These are phyloP conservation scores for Muscina levida DNA, from an alignment of 2,888 invertebrate species.

Conservation along the genomic window DNA sequence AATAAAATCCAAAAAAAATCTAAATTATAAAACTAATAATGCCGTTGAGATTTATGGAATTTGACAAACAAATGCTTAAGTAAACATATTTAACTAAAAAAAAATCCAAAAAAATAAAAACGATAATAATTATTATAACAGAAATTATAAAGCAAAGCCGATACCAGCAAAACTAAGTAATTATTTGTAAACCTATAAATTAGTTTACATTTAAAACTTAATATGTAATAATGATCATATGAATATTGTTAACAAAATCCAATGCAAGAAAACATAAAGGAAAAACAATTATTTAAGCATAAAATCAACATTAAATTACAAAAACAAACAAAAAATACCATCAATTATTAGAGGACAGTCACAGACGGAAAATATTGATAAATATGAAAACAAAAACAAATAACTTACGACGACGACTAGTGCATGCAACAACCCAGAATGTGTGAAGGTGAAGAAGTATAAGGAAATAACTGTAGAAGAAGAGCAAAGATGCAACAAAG, in stretches of 20 bases:
- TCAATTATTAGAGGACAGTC: constrained; percentile 34
- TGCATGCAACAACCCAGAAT: constrained; percentile 67
- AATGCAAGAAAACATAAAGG: constrained; percentile 32
- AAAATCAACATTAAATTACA: background rate
- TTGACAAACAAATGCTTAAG: constrained; percentile 29
- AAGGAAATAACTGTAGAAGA: constrained; percentile 38
- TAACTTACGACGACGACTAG: constrained; percentile 54
- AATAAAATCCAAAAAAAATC: constrained; percentile 11
- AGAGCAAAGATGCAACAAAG: background rate
- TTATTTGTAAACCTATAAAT: constrained; percentile 54
- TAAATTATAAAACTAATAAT: constrained; percentile 23
- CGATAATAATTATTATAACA: constrained; percentile 50
- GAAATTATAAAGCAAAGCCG: constrained; percentile 30
- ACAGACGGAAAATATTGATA: constrained; percentile 44
- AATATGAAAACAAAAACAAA: constrained; percentile 36
- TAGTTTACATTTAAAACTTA: constrained; percentile 49
- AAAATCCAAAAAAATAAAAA: constrained; percentile 38
- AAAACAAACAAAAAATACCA: constrained; percentile 48
- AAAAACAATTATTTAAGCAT: constrained; percentile 58
- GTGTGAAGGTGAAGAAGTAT: constrained; percentile 55
- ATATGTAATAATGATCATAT: constrained; percentile 40
- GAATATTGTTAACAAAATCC: constrained; percentile 18
- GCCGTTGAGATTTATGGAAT: constrained; percentile 43
- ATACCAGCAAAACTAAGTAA: constrained; percentile 33
- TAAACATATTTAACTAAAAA: constrained; percentile 29